Evolutionary conservation across 2,113 vertebrate genomes (phyloP).

Genomic region (Quiscalus mexicanus): DNA sequence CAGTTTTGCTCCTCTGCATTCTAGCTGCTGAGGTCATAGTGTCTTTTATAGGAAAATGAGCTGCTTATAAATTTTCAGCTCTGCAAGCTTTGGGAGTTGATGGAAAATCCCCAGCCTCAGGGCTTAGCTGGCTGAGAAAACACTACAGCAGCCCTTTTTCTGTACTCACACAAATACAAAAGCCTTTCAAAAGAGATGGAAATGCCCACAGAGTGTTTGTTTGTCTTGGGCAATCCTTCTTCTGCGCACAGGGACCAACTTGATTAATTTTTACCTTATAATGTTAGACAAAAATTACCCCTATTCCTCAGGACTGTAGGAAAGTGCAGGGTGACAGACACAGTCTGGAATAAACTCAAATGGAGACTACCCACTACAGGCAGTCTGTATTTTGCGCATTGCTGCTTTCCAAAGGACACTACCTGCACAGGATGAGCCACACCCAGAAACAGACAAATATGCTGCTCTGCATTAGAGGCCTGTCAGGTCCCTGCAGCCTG

Average conservation of each 20-base stretch:
- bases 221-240: not conserved
- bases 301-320: not conserved
- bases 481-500: not conserved
- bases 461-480: not conserved
- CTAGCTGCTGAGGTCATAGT: not conserved
- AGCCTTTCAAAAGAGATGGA: not conserved
- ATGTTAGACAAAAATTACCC: not conserved
- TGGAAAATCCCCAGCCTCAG: not conserved
- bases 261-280: not conserved
- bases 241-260: not conserved
- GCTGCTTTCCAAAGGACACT: not conserved
- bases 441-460: not conserved
- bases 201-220: not conserved
- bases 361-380: rapidly evolving
- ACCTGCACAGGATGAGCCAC: not conserved
- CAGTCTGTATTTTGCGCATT: rapidly evolving
- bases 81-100: not conserved
- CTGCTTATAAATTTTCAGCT: not conserved
- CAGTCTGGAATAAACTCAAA: not conserved
- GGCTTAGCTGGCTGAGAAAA: not conserved
- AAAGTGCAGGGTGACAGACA: not conserved
- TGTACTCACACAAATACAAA: not conserved
- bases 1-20: not conserved
- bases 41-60: not conserved
- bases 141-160: not conserved